Evolutionary conservation across 2,113 vertebrate species (phyloP), one percentile per base, ranked within the genome.

Genomic region (Dasypus novemcinctus): DNA sequence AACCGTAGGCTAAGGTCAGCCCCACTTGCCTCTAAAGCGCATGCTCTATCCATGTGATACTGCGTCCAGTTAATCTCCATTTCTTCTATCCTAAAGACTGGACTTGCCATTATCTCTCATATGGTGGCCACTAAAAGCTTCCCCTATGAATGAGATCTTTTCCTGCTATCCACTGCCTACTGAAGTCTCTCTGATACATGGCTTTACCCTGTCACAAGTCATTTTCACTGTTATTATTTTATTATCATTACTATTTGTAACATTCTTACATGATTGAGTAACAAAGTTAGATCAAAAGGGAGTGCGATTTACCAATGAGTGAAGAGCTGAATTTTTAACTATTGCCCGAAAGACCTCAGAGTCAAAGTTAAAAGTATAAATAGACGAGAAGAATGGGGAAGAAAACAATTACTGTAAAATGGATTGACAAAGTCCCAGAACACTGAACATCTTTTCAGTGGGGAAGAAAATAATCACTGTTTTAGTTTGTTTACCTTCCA

Each of bases 401-500:
- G 25, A 87, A 82, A 75, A 21, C 6, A 46, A 18, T 87, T 66
- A 8, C 38, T 36, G 2, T 59, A 38, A 57, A 54, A 52, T 33
- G 20, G 5, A 52, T 57, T 36, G 10, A 15, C n/a, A 3, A 1
- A 71, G 10, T 69, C 13, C 33, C 76, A 38, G 54, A 84, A 64
- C 18, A 76, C 7, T 23, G 20, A 86, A 68, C 12, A n/a, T 54
- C 27, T 88, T 46, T 80, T 87, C 20, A 41, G 38, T 21, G 12
- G 68, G 92, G 59, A 89, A 93, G 54, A 74, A 88, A 75, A 78
- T 78, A 57, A 43, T 31, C 6, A 23, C 36, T 41, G 1, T 46
- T 82, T 85, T 66, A n/a, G 59, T 68, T 95, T 92, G 71, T 91
- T 96, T 93, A 94, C 68, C 94, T 96, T 79, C 78, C 72, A 74